A percentile compares a stretch with the other conserved stretches of the same genome.
Conservation (phyloP, 2,797 vertebrate species). For the Pteronotus mesoamericanus region DNA sequence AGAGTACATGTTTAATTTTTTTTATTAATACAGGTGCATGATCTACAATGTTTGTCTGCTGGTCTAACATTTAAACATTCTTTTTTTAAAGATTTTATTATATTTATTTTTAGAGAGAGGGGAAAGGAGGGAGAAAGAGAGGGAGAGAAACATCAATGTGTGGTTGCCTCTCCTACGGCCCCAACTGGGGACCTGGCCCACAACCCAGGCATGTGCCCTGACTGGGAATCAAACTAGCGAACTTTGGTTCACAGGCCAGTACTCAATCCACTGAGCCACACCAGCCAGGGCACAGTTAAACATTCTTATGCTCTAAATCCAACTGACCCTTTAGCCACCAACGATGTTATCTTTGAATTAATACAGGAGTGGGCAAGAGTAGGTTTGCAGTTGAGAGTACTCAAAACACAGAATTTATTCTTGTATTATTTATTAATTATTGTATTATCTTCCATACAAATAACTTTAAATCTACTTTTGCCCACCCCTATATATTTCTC, state of each 20-base stretch:
- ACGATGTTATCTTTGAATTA: neutral
- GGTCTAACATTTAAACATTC: conserved; percentile 17
- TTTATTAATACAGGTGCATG: neutral
- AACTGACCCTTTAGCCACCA: neutral
- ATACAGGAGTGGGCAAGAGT: neutral
- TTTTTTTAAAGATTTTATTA: too few relatives aligned
- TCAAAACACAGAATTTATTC: neutral
- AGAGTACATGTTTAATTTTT: neutral
- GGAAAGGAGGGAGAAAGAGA: too few relatives aligned
- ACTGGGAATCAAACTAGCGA: too few relatives aligned
- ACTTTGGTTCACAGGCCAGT: too few relatives aligned
- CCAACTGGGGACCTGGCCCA: too few relatives aligned
- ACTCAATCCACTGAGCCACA: too few relatives aligned
- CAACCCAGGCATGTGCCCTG: too few relatives aligned
- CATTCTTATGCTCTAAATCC: neutral
- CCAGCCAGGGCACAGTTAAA: too few relatives aligned
- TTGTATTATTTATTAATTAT: neutral
- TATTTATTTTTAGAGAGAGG: too few relatives aligned
- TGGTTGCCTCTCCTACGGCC: too few relatives aligned
- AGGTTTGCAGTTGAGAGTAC: neutral
- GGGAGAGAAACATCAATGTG: too few relatives aligned
- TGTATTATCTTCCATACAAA: neutral
- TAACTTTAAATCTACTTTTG: neutral
- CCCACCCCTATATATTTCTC: neutral
- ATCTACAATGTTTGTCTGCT: neutral